Evolutionary conservation across 2,797 vertebrate species (phyloP).

Genomic region (Eospalax fontanierii): DNA sequence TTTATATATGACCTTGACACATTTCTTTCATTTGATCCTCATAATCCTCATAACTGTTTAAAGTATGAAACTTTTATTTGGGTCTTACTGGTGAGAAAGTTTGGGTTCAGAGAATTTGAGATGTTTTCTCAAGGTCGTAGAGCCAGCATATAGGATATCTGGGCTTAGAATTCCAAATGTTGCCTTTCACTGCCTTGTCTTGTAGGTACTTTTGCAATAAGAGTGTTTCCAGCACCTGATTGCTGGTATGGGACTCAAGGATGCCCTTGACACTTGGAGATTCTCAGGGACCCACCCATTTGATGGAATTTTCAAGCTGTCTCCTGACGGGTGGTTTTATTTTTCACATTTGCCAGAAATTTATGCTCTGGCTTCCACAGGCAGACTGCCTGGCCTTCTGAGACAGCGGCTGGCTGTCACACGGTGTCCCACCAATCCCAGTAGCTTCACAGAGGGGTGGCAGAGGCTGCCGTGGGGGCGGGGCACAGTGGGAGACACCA

Average conservation of each 20-base stretch:
- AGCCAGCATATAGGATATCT: background rate
- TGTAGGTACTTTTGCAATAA: background rate
- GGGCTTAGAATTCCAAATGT: background rate
- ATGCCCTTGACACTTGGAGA: conserved; percentile 29
- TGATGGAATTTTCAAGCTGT: conserved; percentile 25
- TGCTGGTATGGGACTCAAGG: background rate
- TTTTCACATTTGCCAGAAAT: conserved; percentile 44
- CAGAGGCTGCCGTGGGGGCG: background rate
- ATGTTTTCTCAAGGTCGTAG: background rate
- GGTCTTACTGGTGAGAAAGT: conserved; percentile 38
- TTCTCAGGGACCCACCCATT: conserved; percentile 43
- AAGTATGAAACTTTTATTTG: background rate
- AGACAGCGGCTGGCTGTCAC: conserved; percentile 15
- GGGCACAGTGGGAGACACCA: conserved; percentile 46
- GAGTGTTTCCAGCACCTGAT: background rate
- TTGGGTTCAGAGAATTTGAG: conserved; percentile 9
- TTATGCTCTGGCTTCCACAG: conserved; percentile 19
- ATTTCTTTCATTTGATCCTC: background rate
- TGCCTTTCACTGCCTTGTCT: background rate
- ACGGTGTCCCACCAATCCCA: background rate
- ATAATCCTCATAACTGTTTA: background rate
- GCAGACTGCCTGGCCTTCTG: background rate
- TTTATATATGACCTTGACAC: background rate
- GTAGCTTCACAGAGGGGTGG: background rate
- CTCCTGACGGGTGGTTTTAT: conserved; percentile 6